Base-by-base conservation (phyloP, 2,113 vertebrate species). In the Hippocampus barbouri region DNA sequence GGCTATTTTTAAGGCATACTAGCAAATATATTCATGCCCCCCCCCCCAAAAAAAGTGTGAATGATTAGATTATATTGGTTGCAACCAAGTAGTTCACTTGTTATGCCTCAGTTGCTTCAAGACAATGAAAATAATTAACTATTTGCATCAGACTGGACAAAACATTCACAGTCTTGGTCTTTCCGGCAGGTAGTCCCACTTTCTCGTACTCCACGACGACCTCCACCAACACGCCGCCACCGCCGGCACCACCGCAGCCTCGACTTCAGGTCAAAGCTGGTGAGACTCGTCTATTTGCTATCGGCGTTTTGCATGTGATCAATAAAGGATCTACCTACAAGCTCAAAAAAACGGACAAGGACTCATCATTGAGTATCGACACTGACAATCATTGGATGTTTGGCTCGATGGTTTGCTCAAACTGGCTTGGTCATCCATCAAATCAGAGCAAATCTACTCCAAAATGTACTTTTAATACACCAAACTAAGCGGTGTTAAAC, bases 221-320 rank as follows among this genome's bases (percentile, higher is more conserved):
- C 0, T 87, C 89, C 77, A 92, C 80, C 83, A 89, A 78, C 80
- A 90, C 92, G 20, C 90, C 85, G 27, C 92, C 86, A 25, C 89
- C 88, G 1, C 90, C 91, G 5, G 49, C 66, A 4, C 90, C 89
- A 25, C 92, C 86, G 25, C 89, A 89, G 1, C 91, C 92, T 8
- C 83, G 93, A 74, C 81, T 91, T 77, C 91, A 92, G 70, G 92
- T 94, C 71, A 94, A 94, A 91, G 86, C 93, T 73, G 94, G 93
- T 95, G 64, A 84, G 87, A 38, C 25, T 59, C 11, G 12, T 53
- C 16, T 53, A 53, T 53, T 53, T 21, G 49, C 49, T 10, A 21
- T 18, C 8, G 6, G n/a, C 20, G 9, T n/a, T 56, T 56, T 23
- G 8, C 53, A n/a, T 8, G n/a, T 23, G 5, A 9, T 23, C 53